Evolutionary conservation across 2,113 vertebrate genomes (phyloP), one percentile per base, ranked within the genome.

Genomic region (Ammospiza nelsoni): DNA sequence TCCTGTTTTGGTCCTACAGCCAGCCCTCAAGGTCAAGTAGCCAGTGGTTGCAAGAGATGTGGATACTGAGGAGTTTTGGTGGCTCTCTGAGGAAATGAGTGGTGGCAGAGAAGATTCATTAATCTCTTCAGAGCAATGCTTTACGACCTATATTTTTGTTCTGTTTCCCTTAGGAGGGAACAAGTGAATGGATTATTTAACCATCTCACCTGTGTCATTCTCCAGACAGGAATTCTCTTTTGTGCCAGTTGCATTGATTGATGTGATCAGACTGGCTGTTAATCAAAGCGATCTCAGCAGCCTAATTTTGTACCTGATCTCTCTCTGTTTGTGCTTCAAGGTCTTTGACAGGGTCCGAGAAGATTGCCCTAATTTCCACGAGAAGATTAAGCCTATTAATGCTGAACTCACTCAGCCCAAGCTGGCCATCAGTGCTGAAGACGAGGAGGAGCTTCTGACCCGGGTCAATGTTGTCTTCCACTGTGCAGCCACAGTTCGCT

Each of bases 401-500:
- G 98, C 99, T 58, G 99, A 99, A 96, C 98, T 99, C 97, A 98
- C 92, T 51, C 98, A 99, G 92, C 98, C 98, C 3, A 98, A 99
- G 95, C 96, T 99, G 44, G 98, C 98, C 97, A 99, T 99, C 96
- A 98, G 98, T 94, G 96, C 98, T 14, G 97, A 98, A 94, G 99
- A 99, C 33, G 95, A 97, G 63, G 96, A 98, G 86, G 98, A 95
- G 77, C 99, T 99, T 54, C 97, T 98, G 25, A 94, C 97, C 85
- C 98, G 97, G 76, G 97, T 99, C 94, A 98, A 99, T 93, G 51
- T 99, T 28, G 62, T 99, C 98, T 99, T 99, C 98, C 99, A 99
- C 98, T 99, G 99, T 77, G 99, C 99, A 1, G 99, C 99, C 89
- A 99, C 99, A 18, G 98, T 99, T 87, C 99, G 99, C 87, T 99